phyloP scores from a whole-genome alignment of 2,797 vertebrate genomes.

The Mus minutoides region DNA sequence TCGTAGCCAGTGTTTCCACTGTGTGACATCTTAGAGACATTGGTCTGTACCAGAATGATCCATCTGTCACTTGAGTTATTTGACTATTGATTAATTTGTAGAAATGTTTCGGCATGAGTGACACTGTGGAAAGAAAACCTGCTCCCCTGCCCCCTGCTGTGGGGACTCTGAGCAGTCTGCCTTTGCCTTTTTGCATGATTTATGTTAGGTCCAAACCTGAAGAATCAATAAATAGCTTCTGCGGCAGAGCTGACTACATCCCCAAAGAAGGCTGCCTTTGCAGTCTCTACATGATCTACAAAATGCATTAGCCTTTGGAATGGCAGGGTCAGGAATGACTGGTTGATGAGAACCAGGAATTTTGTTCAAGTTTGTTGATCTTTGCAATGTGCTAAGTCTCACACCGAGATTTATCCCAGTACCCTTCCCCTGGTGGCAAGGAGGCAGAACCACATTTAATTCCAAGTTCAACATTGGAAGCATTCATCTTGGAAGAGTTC shows the following conservation, averaged over 20 bases:
- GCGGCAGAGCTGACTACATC: slow-evolving; percentile 68
- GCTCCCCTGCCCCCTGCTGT: slow-evolving; percentile 69
- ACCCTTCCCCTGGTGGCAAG: background rate
- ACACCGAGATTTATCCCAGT: background rate
- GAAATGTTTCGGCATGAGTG: slow-evolving; percentile 76
- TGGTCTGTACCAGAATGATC: slow-evolving; percentile 50
- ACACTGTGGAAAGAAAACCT: slow-evolving; percentile 70
- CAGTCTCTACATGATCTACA: slow-evolving; percentile 63
- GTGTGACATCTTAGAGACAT: background rate
- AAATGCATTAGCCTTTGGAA: slow-evolving; percentile 72
- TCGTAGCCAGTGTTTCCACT: slow-evolving; percentile 30
- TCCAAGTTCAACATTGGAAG: background rate
- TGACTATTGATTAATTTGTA: slow-evolving; percentile 82
- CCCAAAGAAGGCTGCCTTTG: slow-evolving; percentile 68
- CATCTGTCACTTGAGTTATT: slow-evolving; percentile 75
- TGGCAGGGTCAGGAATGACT: slow-evolving; percentile 35
- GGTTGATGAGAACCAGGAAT: background rate
- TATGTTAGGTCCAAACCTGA: slow-evolving; percentile 74
- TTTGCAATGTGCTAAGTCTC: background rate
- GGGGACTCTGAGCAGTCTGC: slow-evolving; percentile 7
- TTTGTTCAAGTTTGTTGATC: slow-evolving; percentile 24
- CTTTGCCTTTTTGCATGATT: slow-evolving; percentile 81
- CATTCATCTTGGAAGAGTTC: background rate
- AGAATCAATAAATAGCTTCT: slow-evolving; percentile 78
- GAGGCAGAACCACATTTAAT: background rate